These are phyloP conservation scores for Rhombomys opimus DNA, from an alignment of 2,113 vertebrate species.

Conservation along the genomic window DNA sequence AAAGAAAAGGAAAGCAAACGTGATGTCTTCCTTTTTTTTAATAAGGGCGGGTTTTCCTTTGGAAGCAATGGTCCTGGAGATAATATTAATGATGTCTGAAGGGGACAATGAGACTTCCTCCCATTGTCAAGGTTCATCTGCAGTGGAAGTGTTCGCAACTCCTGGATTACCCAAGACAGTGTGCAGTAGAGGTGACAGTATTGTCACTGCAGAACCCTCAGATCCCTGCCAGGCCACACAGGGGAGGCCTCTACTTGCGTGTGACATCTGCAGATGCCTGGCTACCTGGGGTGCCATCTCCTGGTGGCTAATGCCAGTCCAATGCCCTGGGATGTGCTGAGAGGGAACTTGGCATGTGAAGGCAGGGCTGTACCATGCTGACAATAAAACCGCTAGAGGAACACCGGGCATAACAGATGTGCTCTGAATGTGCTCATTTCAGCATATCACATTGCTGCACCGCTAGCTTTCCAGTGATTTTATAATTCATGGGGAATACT, in stretches of 20 bases:
- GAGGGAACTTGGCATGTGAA: not conserved
- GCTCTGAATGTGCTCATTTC: no score
- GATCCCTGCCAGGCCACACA: fast-evolving
- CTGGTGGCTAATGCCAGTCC: no score
- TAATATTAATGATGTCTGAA: fast-evolving
- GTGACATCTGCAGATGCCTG: fast-evolving
- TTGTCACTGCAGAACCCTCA: not conserved
- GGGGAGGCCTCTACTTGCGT: no score
- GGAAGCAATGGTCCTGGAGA: not conserved
- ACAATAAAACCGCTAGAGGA: not conserved
- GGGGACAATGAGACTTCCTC: not conserved
- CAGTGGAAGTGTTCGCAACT: no score
- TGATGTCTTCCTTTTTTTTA: not conserved
- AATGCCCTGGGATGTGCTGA: not conserved
- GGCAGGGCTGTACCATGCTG: fast-evolving
- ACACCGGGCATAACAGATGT: not conserved
- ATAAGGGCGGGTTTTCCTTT: not conserved
- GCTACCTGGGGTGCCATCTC: fast-evolving
- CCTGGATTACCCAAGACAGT: no score
- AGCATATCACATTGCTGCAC: not conserved
- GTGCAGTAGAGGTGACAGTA: fast-evolving
- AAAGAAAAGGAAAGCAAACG: not conserved
- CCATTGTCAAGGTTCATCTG: not conserved
- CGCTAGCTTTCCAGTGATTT: not conserved
- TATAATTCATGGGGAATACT: constrained; percentile 81